A percentile compares a stretch with the other conserved stretches of the same genome.
phyloP scores from a whole-genome alignment of 1,140 invertebrate species.

The Drosophila ambigua region DNA sequence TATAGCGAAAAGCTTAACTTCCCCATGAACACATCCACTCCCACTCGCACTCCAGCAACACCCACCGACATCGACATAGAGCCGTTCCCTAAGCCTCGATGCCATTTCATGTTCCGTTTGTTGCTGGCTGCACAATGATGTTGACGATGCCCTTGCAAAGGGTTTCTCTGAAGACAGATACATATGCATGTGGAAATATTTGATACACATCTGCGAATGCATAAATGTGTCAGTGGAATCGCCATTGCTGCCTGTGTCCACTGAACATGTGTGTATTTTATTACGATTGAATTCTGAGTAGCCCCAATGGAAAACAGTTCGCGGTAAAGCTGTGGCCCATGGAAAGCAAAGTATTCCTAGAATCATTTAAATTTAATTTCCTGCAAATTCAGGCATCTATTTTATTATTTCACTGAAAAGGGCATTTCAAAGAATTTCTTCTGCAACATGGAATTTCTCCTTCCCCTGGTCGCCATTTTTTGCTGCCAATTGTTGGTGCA shows the following conservation, averaged over 20 bases:
- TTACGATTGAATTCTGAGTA: no score
- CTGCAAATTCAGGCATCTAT: no score
- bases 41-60: background rate
- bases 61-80: slow-evolving; percentile 15
- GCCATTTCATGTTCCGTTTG: slow-evolving; percentile 15
- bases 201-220: no score
- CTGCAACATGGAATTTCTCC: background rate
- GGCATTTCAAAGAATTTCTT: slow-evolving; percentile 2
- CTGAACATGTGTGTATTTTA: no score
- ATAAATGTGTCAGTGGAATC: no score
- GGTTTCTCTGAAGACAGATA: background rate
- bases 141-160: slow-evolving; percentile 7
- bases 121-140: background rate
- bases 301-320: no score
- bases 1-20: slow-evolving; percentile 10
- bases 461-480: slow-evolving; percentile 21
- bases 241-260: background rate
- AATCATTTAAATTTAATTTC: no score
- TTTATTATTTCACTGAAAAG: background rate
- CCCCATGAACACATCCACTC: background rate
- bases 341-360: no score
- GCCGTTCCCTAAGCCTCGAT: slow-evolving; percentile 20
- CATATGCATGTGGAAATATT: no score
- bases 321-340: no score
- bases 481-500: slow-evolving; percentile 46